Evolutionary conservation across 2,113 vertebrate species (phyloP), one percentile per base, ranked within the genome.

Genomic region (Amblyopsis rosae): DNA sequence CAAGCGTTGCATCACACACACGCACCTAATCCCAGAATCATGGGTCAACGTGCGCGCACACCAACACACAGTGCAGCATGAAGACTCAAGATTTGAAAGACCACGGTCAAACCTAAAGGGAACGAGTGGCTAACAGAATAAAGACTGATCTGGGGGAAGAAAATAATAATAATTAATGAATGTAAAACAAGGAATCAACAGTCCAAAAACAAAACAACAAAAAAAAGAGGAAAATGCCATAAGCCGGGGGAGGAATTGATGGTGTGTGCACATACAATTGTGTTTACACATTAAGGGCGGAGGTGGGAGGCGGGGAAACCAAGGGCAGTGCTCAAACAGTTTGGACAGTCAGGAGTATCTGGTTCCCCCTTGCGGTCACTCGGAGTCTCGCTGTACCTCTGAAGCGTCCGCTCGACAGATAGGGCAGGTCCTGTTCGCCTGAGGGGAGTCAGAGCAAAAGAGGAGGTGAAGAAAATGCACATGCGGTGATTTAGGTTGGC

Each of bases 391-490:
- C 91, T 98, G 98, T 67, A 98, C 95, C 92, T 98, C 98, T 0
- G 96, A 98, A 79, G 98, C 96, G 70, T 99, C 98, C 45, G 98
- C 98, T 89, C 98, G 93, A 82, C 98, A 99, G 86, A 99, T 99
- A 0, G 98, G 98, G 86, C 98, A 99, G 58, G 98, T 99, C 84
- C 98, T 95, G 91, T 99, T 99, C 67, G 96, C 97, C 98, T 99
- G 84, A 58, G 79, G 73, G 72, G 35, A 15, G 35, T 68, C 3
- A 68, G 60, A 62, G 10, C 48, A 33, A 46, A 70, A 17, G 4
- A 51, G 9, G 48, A 1, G 58, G 26, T 26, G 26, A 26, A 26
- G 26, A 26, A 26, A 3, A 26, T 2, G 26, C 26, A 26, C 26
- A 26, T 26, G 26, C 26, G 26, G 26, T 26, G 26, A 26, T 26